Evolutionary conservation across 92 coral and sea anemone species (phyloP), one percentile per base, ranked within the genome.

Genomic region (Blastomussa wellsi): DNA sequence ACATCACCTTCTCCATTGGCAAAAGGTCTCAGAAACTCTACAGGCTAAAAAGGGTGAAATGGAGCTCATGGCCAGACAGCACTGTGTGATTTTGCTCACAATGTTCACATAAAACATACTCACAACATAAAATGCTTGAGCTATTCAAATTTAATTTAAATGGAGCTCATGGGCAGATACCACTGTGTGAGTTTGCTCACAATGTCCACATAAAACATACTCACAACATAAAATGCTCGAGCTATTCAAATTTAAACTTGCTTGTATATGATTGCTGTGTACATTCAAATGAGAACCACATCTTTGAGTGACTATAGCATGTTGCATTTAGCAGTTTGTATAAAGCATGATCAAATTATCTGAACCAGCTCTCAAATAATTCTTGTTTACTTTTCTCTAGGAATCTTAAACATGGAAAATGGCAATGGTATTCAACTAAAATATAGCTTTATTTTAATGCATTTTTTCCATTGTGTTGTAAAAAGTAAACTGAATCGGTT

Each of bases 1-100:
- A 96, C 95, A 88, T 92, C 95, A 82, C 95, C 82, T 51, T 96
- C 96, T 22, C 98, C 98, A 89, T 48, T 94, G 17, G 91, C 80
- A 76, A 91, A 96, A 17, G 94, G 98, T 60, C 91, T 96, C 57
- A 96, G 80, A 78, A 96, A 96, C 83, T 96, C 98, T 68, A 92
- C 94, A 12, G 98, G 98, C 98, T 96, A 67, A 15, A 89, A 87
- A 68, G 36, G 22, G 42, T 11, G 0, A 37, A 33, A 33, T n/a
- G 19, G n/a, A 16, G n/a, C 12, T 16, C 38, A 36, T 69, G 24
- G 12, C 11, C 2, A 16, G 68, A 28, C 31, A 24, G 8, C 24
- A 57, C 65, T 57, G 12, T 57, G 24, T 24, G 0, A 57, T 24
- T 6, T 55, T 55, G 28, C 24, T 20, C 64, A 55, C 7, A 52